These are phyloP conservation scores for Steatocranus sp. DNA, from an alignment of 2,797 vertebrate genomes.

Conservation along the genomic window DNA sequence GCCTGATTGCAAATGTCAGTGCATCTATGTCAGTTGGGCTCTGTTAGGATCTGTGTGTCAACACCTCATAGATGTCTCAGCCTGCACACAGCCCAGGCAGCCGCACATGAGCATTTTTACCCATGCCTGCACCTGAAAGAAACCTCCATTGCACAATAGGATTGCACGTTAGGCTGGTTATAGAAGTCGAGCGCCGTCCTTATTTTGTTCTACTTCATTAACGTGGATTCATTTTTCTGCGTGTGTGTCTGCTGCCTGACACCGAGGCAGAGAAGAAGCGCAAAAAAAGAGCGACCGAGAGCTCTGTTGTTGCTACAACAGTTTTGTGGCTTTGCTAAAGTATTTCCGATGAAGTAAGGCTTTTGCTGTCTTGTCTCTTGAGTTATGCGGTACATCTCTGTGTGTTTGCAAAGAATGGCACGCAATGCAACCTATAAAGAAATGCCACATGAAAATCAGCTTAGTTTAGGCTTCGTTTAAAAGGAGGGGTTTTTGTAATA, in stretches of 20 bases:
- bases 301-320: slow-evolving; percentile 17
- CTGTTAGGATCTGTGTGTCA: slow-evolving; percentile 60
- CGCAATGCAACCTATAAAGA: not conserved
- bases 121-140: slow-evolving; percentile 75
- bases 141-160: slow-evolving; percentile 59
- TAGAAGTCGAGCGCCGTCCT: slow-evolving; percentile 13
- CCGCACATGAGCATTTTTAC: slow-evolving; percentile 59
- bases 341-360: slow-evolving; percentile 37
- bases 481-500: not conserved
- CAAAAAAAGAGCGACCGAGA: not conserved
- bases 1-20: slow-evolving; percentile 66
- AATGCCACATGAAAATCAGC: not conserved
- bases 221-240: slow-evolving; percentile 50
- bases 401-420: slow-evolving; percentile 22
- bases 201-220: slow-evolving; percentile 73
- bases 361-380: slow-evolving; percentile 1
- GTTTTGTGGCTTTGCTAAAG: slow-evolving; percentile 24
- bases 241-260: slow-evolving; percentile 38
- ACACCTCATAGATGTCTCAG: slow-evolving; percentile 63
- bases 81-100: slow-evolving; percentile 38
- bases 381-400: not conserved
- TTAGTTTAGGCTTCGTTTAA: not conserved
- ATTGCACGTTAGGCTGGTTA: slow-evolving; percentile 34
- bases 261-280: not conserved
- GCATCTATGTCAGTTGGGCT: slow-evolving; percentile 54